phyloP scores from a whole-genome alignment of 2,797 vertebrate genomes.

The Paratrypauchen microcephalus region DNA sequence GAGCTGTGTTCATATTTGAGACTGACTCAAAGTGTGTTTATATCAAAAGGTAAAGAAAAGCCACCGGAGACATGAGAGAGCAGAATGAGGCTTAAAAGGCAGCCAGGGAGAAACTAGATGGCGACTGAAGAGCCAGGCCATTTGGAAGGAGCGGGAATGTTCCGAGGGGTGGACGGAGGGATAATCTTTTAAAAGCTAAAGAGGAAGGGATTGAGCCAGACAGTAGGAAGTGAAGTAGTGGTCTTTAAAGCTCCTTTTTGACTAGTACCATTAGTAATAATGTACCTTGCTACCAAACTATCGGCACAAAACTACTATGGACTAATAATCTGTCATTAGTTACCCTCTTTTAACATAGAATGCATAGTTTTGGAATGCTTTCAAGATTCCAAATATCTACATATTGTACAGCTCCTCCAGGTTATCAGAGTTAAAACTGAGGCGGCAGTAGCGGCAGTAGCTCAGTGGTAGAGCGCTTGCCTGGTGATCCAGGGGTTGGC shows the following conservation, averaged over 20 bases:
- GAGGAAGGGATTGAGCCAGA: conserved; percentile 13
- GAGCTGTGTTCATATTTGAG: conserved; percentile 15
- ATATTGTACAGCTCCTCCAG: too few relatives aligned
- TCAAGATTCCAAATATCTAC: neutral
- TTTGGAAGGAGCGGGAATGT: conserved; percentile 29
- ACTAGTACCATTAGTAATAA: neutral
- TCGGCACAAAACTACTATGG: neutral
- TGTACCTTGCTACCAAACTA: neutral
- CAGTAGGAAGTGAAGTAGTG: neutral
- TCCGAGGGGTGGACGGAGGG: conserved; percentile 27
- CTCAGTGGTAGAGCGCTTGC: too few relatives aligned
- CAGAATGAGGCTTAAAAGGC: conserved; percentile 37
- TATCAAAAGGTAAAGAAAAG: conserved; percentile 16
- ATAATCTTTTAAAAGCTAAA: conserved; percentile 31
- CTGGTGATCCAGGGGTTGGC: too few relatives aligned
- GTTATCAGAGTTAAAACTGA: too few relatives aligned
- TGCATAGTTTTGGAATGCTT: too few relatives aligned
- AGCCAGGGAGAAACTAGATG: conserved; percentile 32
- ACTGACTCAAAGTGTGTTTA: conserved; percentile 13
- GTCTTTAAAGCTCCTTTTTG: neutral
- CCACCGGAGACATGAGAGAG: conserved; percentile 19
- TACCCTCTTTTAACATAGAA: neutral
- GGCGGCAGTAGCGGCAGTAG: too few relatives aligned
- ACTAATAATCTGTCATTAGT: neutral
- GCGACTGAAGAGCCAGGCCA: conserved; percentile 35